Percentiles rank a stretch among this genome's conserved stretches.
phyloP scores from a whole-genome alignment of 2,113 vertebrate species.

The Mustela nigripes region DNA sequence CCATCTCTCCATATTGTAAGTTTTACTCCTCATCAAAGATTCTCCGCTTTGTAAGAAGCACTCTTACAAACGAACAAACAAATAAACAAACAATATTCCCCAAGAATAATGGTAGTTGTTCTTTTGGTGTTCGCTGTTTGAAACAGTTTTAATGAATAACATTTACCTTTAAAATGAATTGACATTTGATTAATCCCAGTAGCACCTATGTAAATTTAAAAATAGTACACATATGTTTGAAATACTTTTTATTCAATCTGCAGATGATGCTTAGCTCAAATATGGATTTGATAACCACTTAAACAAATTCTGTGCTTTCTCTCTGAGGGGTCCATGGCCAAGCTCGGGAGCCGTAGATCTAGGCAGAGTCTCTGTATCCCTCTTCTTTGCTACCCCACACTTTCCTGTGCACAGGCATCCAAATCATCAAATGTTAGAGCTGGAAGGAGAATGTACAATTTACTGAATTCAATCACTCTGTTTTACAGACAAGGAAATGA shows the following conservation, averaged over 20 bases:
- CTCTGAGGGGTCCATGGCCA: not conserved
- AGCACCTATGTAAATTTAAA: not conserved
- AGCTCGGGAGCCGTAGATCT: not conserved
- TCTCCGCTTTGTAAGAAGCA: conserved; percentile 7
- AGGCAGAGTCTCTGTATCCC: not conserved
- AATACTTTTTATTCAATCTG: not conserved
- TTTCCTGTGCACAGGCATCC: not conserved
- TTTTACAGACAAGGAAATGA: not conserved
- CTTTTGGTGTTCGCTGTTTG: conserved; percentile 14
- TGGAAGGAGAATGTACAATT: not conserved
- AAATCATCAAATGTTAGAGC: not conserved
- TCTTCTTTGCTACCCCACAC: not conserved
- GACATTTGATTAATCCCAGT: conserved; percentile 20
- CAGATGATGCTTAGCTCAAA: not conserved
- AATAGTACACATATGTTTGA: not conserved
- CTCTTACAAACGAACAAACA: conserved; percentile 39
- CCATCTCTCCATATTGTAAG: not conserved
- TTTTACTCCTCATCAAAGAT: not conserved
- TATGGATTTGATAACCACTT: not conserved
- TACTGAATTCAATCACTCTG: not conserved
- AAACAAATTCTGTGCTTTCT: not conserved
- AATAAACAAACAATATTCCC: not conserved
- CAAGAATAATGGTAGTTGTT: not conserved
- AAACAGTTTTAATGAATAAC: conserved; percentile 2
- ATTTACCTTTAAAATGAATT: conserved; percentile 41